Percentiles rank a stretch among this genome's conserved stretches.
Conservation (phyloP, 1,140 invertebrate species). For the Drepana arcuata region DNA sequence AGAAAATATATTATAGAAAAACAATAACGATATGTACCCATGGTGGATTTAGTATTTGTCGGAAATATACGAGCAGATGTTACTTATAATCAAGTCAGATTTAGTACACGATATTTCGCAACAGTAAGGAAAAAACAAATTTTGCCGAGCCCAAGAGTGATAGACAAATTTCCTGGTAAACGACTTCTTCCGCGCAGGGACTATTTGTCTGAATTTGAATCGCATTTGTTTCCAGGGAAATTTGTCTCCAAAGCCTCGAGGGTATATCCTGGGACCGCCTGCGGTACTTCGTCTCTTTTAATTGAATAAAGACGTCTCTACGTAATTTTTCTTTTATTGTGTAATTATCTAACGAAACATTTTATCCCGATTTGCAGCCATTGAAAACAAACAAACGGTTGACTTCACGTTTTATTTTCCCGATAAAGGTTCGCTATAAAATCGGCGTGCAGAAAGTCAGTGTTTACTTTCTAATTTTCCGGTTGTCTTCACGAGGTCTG, state of each 20-base stretch:
- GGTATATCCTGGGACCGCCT: conserved; percentile 34
- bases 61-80: conserved; percentile 1
- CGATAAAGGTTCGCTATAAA: conserved; percentile 18
- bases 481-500: conserved; percentile 53
- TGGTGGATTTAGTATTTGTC: background rate
- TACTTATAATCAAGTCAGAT: conserved; percentile 7
- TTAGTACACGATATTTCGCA: conserved; percentile 10
- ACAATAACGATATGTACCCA: background rate
- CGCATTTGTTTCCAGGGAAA: conserved; percentile 59
- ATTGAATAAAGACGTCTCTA: conserved; percentile 47
- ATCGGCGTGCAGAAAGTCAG: conserved; percentile 24
- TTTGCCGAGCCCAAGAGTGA: conserved; percentile 46
- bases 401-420: conserved; percentile 16
- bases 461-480: conserved; percentile 66
- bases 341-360: conserved; percentile 15
- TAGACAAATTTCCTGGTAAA: conserved; percentile 63
- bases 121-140: conserved; percentile 44
- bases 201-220: conserved; percentile 64
- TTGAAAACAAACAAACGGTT: background rate
- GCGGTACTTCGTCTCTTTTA: conserved; percentile 50
- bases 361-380: conserved; percentile 2
- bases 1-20: too few relatives aligned
- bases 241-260: conserved; percentile 57
- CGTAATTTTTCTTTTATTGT: conserved; percentile 16
- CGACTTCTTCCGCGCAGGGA: conserved; percentile 51